These are phyloP conservation scores for Atopsyche davidsoni DNA, from an alignment of 1,140 invertebrate species.

Conservation along the genomic window DNA sequence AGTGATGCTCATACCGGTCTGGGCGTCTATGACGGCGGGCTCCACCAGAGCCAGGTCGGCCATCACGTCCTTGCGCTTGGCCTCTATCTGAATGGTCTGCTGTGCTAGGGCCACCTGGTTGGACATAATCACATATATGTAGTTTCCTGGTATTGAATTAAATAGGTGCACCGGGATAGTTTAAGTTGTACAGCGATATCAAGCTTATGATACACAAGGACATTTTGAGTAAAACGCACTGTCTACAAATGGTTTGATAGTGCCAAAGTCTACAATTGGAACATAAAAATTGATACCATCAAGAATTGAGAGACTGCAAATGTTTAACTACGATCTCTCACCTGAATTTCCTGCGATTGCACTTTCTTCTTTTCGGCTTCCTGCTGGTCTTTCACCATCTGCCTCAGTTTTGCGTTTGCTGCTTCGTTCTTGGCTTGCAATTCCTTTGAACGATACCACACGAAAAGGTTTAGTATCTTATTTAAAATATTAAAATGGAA, in stretches of 20 bases:
- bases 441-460: too few species aligned
- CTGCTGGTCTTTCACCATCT: conserved; percentile 99
- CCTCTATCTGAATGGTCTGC: conserved; percentile 87
- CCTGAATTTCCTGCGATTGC: conserved; percentile 95
- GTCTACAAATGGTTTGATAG: too few species aligned
- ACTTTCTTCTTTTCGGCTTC: conserved; percentile 99
- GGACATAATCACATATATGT: too few species aligned
- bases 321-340: conserved; percentile 33
- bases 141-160: too few species aligned
- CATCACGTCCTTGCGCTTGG: conserved; percentile 90
- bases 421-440: conserved; percentile 98
- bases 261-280: too few species aligned
- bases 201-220: too few species aligned
- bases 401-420: conserved; percentile 95
- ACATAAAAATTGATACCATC: background rate
- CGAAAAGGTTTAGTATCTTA: too few species aligned
- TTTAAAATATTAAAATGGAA: too few species aligned
- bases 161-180: too few species aligned
- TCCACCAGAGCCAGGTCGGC: conserved; percentile 93
- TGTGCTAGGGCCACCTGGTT: conserved; percentile 62
- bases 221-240: too few species aligned
- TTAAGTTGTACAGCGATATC: too few species aligned
- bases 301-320: background rate
- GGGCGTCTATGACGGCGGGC: conserved; percentile 97
- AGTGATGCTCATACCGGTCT: conserved; percentile 73